Conservation (phyloP, 2,797 vertebrate genomes). For the Esox lucius region DNA sequence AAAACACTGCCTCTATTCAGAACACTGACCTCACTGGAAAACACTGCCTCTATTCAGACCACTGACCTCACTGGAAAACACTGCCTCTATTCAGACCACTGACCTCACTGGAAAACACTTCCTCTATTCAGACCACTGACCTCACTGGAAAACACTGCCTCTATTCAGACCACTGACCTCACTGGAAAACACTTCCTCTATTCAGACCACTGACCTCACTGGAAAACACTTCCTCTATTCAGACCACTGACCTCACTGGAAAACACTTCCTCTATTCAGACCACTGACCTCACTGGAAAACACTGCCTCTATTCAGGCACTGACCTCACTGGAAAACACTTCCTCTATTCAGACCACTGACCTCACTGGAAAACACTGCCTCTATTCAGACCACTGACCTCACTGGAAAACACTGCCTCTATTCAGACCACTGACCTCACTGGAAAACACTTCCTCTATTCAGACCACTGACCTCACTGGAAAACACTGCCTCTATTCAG, state of each 20-base stretch:
- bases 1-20: background rate
- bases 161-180: background rate
- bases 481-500: conserved; percentile 24
- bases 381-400: conserved; percentile 30
- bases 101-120: background rate
- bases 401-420: background rate
- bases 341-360: conserved; percentile 28
- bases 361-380: background rate
- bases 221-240: background rate
- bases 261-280: background rate
- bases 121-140: conserved; percentile 28
- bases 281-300: no score
- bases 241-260: background rate
- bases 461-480: conserved; percentile 2
- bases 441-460: background rate
- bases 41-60: background rate
- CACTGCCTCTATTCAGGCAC: conserved; percentile 28
- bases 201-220: conserved; percentile 31
- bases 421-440: conserved; percentile 31
- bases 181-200: no score
- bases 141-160: background rate
- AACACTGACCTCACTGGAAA: background rate
- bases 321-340: background rate
- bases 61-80: no score
- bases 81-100: conserved; percentile 28